Evolutionary conservation across 2,113 vertebrate genomes (phyloP), one percentile per base, ranked within the genome.

Genomic region (Machaerirhynchus nigripectus): DNA sequence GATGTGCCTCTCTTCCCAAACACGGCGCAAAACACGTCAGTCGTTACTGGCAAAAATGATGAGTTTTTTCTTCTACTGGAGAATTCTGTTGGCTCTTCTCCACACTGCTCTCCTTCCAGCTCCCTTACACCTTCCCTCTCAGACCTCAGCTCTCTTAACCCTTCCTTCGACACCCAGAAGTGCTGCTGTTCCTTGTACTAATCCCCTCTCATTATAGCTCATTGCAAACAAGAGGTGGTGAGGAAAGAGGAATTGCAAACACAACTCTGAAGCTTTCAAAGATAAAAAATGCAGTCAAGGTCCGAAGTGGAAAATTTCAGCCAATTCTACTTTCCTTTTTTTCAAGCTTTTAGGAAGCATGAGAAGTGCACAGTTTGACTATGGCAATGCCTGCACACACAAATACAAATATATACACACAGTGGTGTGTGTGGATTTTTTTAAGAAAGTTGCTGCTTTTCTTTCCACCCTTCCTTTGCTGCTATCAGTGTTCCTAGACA

Each of bases 141-240:
- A 50, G 50, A 64, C 18, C 26, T 47, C 52, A 44, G n/a, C 13
- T 75, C 77, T 40, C 44, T 89, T 84, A 95, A 84, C 84, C 26
- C 77, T 92, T 89, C 61, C 65, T 84, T 90, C 6, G 5, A 56
- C 35, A 53, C 37, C 8, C 28, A 17, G 44, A n/a, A 64, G 39
- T 30, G 49, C 35, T 93, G 35, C 65, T 85, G 35, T 13, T 81
- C 19, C 47, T 63, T 60, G 20, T 23, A 27, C 20, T 60, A n/a
- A 37, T 57, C 14, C 27, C 27, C 10, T 37, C 30, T 44, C 0
- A 0, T 33, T 80, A 31, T 8, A 63, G 21, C 44, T 86, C 13
- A 1, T 63, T 73, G 42, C 30, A 46, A 57, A 57, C 11, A 39
- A 42, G 39, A 75, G 61, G n/a, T 87, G 61, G 33, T 33, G 28